phyloP scores from a whole-genome alignment of 2,113 vertebrate species.

The Labrus mixtus region DNA sequence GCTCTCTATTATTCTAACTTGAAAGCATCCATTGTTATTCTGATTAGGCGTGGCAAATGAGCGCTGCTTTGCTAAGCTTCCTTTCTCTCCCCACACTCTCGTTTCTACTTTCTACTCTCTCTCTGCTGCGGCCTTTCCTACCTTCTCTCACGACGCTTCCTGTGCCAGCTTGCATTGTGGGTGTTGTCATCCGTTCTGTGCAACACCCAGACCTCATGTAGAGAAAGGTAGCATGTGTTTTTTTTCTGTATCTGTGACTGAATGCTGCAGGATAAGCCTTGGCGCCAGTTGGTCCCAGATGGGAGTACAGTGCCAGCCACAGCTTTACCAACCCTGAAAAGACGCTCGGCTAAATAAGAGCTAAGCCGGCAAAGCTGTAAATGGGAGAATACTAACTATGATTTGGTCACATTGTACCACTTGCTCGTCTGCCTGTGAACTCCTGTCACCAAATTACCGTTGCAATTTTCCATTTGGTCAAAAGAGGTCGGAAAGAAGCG shows the following conservation, averaged over 20 bases:
- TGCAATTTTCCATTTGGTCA: too few species aligned
- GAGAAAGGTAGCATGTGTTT: slow-evolving; percentile 28
- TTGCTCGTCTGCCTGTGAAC: too few species aligned
- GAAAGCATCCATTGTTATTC: slow-evolving; percentile 78
- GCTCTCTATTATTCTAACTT: slow-evolving; percentile 69
- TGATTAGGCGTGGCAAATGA: slow-evolving; percentile 76
- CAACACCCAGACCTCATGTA: slow-evolving; percentile 52
- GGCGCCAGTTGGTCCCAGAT: slow-evolving; percentile 33
- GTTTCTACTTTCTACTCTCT: slow-evolving; percentile 27
- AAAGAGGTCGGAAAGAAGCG: too few species aligned
- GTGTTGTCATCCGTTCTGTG: slow-evolving; percentile 46
- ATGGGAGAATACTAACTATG: too few species aligned
- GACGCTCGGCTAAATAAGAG: background rate
- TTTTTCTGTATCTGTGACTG: slow-evolving; percentile 40
- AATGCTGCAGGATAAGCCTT: slow-evolving; percentile 39
- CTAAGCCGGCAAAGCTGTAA: slow-evolving; percentile 2
- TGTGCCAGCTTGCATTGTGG: slow-evolving; percentile 60
- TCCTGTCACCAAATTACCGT: too few species aligned
- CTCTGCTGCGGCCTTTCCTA: slow-evolving; percentile 19
- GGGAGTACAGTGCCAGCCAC: slow-evolving; percentile 15
- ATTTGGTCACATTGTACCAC: too few species aligned
- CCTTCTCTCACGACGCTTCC: slow-evolving; percentile 45
- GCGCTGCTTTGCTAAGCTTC: slow-evolving; percentile 56
- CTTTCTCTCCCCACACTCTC: slow-evolving; percentile 40
- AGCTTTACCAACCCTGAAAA: slow-evolving; percentile 19